Evolutionary conservation across 2,113 vertebrate genomes (phyloP), one percentile per base, ranked within the genome.

Genomic region (Apus apus): DNA sequence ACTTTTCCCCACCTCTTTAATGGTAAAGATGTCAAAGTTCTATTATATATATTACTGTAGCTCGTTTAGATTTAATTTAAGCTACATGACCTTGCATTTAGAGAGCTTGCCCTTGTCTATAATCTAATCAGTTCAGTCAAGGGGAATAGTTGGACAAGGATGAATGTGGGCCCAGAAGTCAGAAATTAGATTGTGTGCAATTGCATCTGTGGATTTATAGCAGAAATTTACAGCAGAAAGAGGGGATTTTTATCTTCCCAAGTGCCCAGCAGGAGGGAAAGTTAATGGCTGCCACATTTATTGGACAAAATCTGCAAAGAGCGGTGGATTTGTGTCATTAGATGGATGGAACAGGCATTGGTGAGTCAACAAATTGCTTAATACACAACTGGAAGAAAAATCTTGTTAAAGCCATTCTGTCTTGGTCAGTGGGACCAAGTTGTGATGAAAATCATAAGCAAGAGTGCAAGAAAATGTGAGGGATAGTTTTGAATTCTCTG

Each of bases 11-110:
- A 72, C 29, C 6, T 77, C 50, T 90, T 89, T 65, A 65, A 22
- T 2, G 81, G 76, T 89, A 84, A 96, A 96, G 66, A 68, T 54
- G 72, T 81, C 1, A 0, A 78, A 75, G 79, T 88, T 90, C 76
- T 93, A 15, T 87, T 87, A 51, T 77, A 85, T 89, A 54, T 82
- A 85, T 89, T 94, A 53, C 86, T 78, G 83, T 40, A 61, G 30
- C 57, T 87, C 70, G 76, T 96, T 84, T 84, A 68, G 88, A 94
- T 96, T 96, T 89, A 93, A 97, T 96, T 97, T 95, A 72, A 95
- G 72, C 48, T 81, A 50, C 68, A 71, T 68, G 92, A 95, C 92
- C 96, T 96, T 96, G 90, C 68, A 89, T 95, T 97, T 96, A 86
- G 75, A 78, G 54, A 3, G 18, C 57, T 79, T 95, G 85, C 92